Conservation (phyloP, 2,113 vertebrate species). For the Stictonetta naevosa region DNA sequence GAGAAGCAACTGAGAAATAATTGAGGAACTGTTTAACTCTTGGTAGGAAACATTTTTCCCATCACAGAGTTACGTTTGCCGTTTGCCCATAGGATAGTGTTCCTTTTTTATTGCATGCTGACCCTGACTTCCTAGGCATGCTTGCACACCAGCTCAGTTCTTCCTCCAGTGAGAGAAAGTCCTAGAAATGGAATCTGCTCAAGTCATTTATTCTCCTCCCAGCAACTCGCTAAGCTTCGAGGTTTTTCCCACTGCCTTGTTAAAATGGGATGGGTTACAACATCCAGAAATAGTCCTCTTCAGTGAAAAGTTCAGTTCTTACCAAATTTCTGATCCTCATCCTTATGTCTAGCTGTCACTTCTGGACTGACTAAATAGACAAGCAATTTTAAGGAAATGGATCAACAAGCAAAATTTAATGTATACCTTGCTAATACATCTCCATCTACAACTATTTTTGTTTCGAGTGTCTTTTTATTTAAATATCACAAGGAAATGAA, state of each 20-base stretch:
- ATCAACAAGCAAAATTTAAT: not conserved
- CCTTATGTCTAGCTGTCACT: not conserved
- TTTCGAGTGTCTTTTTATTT: not conserved
- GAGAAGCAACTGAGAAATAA: not conserved
- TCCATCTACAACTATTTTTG: not conserved
- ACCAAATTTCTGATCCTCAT: not conserved
- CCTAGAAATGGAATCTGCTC: not conserved
- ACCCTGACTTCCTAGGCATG: not conserved
- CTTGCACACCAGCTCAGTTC: not conserved
- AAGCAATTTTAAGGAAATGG: not conserved
- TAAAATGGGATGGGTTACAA: rapidly evolving
- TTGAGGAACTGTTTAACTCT: not conserved
- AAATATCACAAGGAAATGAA: not conserved
- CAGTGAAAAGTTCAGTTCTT: not conserved
- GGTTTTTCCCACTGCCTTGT: not conserved
- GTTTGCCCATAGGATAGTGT: not conserved
- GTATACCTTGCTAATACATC: not conserved
- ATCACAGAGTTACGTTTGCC: not conserved
- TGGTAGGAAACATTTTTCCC: not conserved
- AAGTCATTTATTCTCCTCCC: not conserved
- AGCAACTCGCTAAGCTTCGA: not conserved
- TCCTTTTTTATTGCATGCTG: not conserved
- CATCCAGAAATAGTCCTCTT: not conserved
- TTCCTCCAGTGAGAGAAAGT: not conserved
- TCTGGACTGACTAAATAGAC: not conserved